A percentile compares a stretch with the other conserved stretches of the same genome.
These are phyloP conservation scores for Nasonia longicornis DNA, from an alignment of 1,140 invertebrate genomes.

Conservation along the genomic window DNA sequence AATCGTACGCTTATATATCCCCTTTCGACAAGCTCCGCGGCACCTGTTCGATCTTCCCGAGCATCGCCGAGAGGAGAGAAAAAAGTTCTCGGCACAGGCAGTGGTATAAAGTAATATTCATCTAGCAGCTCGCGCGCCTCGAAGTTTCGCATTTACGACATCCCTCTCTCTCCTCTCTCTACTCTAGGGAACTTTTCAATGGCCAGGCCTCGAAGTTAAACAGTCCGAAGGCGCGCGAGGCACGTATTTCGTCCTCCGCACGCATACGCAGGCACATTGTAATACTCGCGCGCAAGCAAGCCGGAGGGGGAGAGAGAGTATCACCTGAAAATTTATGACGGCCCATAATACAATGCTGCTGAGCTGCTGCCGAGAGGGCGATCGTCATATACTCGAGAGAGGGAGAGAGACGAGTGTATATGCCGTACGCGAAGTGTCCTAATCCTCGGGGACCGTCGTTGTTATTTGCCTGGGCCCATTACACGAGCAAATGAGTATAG, in stretches of 20 bases:
- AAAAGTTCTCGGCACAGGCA: background rate
- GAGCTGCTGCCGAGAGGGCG: slow-evolving; percentile 3
- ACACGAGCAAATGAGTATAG: background rate
- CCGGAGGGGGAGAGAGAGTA: background rate
- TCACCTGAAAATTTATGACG: slow-evolving; percentile 27
- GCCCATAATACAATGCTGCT: background rate
- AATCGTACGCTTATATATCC: background rate
- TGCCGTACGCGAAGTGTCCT: background rate
- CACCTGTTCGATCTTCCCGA: background rate
- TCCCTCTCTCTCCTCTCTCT: background rate
- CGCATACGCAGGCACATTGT: slow-evolving; percentile 4
- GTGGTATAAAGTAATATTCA: slow-evolving; percentile 1
- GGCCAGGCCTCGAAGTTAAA: slow-evolving; percentile 35
- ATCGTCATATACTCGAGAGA: slow-evolving; percentile 18
- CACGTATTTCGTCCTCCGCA: slow-evolving; percentile 28
- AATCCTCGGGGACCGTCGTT: slow-evolving; percentile 26
- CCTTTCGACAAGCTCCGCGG: background rate
- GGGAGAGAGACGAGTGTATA: too few species aligned
- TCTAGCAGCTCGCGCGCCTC: slow-evolving; percentile 10
- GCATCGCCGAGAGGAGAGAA: background rate
- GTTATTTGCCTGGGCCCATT: slow-evolving; percentile 38
- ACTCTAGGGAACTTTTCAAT: slow-evolving; percentile 22
- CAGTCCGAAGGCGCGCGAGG: slow-evolving; percentile 14
- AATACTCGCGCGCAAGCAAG: background rate
- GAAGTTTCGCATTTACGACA: slow-evolving; percentile 43